These are phyloP conservation scores for Epizoanthus scotinus DNA, from an alignment of 92 coral and sea anemone genomes.

Conservation along the genomic window DNA sequence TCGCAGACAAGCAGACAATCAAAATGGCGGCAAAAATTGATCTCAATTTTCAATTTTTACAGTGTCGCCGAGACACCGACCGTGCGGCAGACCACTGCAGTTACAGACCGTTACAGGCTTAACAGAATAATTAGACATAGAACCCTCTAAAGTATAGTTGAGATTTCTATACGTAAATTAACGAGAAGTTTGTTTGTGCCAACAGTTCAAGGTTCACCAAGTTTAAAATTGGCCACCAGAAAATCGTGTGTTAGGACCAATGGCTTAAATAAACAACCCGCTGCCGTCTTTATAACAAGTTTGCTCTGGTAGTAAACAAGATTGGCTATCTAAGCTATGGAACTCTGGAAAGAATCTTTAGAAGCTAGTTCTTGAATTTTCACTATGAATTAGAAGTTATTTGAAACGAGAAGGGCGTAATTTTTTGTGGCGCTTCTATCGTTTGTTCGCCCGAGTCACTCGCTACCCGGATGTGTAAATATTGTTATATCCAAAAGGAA, in stretches of 20 bases:
- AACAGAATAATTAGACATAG: no score
- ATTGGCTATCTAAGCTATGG: no score
- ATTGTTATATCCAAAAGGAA: conserved; percentile 43
- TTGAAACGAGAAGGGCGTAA: neutral
- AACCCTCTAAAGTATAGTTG: no score
- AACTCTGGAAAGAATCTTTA: neutral
- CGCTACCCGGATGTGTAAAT: neutral
- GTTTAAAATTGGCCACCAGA: conserved; percentile 36
- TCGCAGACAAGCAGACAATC: no score
- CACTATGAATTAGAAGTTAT: neutral
- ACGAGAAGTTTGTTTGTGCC: neutral
- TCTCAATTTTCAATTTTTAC: no score
- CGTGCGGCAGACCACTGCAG: no score
- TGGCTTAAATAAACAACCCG: conserved; percentile 38
- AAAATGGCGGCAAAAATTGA: no score
- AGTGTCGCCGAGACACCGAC: no score
- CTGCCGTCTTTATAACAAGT: conserved; percentile 16
- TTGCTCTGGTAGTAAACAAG: conserved; percentile 5
- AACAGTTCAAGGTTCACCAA: neutral
- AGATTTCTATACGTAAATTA: no score
- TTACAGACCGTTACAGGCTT: no score
- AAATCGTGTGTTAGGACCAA: neutral
- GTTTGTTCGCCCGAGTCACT: neutral
- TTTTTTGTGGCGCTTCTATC: no score
- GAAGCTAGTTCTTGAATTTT: neutral